Percentiles rank a stretch among this genome's conserved stretches.
Evolutionary conservation across 1,140 invertebrate genomes (phyloP).

Genomic region (Ditylenchus dipsaci): DNA sequence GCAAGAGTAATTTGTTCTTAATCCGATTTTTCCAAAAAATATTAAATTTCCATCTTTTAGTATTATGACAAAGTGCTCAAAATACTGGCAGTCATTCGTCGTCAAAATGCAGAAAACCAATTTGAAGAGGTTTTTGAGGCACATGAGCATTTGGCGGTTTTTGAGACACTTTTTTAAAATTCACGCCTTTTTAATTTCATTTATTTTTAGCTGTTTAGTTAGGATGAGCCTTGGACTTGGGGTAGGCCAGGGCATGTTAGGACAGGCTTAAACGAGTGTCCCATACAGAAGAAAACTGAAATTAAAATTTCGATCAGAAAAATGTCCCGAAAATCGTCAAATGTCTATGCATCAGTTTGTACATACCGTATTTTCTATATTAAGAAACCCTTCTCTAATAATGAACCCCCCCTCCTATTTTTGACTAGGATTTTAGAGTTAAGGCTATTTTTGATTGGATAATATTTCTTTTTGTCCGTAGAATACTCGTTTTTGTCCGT

Average conservation of each 20-base stretch:
- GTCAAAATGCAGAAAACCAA: constrained; percentile 15
- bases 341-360: no score
- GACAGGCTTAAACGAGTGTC: no score
- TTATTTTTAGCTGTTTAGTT: background rate
- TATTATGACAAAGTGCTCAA: constrained; percentile 11
- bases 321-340: no score
- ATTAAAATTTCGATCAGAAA: background rate
- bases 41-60: constrained; percentile 6
- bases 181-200: background rate
- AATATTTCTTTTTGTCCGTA: no score
- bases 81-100: constrained; percentile 7
- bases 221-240: no score
- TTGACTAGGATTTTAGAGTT: no score
- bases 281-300: background rate
- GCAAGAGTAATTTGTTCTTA: background rate
- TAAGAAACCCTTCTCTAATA: no score
- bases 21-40: background rate
- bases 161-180: background rate
- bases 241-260: no score
- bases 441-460: no score
- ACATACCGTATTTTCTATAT: no score
- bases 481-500: no score
- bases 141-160: background rate
- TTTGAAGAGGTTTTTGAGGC: constrained; percentile 1
- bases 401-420: no score